Evolutionary conservation across 2,113 vertebrate genomes (phyloP).

Genomic region (Ondatra zibethicus): DNA sequence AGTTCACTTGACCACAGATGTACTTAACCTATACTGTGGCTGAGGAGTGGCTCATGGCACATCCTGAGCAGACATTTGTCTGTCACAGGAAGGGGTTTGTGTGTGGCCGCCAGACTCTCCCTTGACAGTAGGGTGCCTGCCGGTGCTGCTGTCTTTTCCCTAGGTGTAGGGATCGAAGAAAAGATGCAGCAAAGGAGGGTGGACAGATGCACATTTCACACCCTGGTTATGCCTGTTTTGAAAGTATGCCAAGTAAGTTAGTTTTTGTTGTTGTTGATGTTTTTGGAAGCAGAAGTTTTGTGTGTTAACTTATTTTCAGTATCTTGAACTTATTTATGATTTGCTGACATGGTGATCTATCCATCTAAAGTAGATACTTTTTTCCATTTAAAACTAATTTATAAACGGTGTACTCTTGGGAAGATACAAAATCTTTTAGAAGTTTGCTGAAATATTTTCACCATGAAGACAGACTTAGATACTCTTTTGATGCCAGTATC

Average conservation of each 20-base stretch:
- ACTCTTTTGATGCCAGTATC: slow-evolving; percentile 77
- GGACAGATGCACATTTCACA: slow-evolving; percentile 40
- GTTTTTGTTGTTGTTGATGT: slow-evolving; percentile 50
- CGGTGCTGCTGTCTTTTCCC: slow-evolving; percentile 21
- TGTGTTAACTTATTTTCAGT: slow-evolving; percentile 74
- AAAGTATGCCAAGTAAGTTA: slow-evolving; percentile 52
- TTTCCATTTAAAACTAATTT: slow-evolving; percentile 76
- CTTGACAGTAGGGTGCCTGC: neutral
- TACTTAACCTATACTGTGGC: neutral
- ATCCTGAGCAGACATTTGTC: slow-evolving; percentile 48
- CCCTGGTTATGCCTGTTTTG: slow-evolving; percentile 40
- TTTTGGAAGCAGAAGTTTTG: slow-evolving; percentile 55
- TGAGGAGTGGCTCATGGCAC: slow-evolving; percentile 9
- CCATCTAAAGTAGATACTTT: slow-evolving; percentile 63
- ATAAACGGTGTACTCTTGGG: slow-evolving; percentile 69
- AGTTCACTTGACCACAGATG: slow-evolving; percentile 33
- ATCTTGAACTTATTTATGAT: slow-evolving; percentile 76
- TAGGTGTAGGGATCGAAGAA: neutral
- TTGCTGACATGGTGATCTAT: slow-evolving; percentile 66
- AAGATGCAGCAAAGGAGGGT: slow-evolving; percentile 4
- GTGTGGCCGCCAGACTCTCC: neutral
- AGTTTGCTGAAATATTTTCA: slow-evolving; percentile 79
- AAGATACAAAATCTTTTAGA: slow-evolving; percentile 71
- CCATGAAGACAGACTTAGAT: slow-evolving; percentile 70
- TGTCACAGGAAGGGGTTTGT: neutral